A percentile compares a stretch with the other conserved stretches of the same genome.
These are phyloP conservation scores for Apis florea DNA, from an alignment of 1,140 invertebrate genomes.

Conservation along the genomic window DNA sequence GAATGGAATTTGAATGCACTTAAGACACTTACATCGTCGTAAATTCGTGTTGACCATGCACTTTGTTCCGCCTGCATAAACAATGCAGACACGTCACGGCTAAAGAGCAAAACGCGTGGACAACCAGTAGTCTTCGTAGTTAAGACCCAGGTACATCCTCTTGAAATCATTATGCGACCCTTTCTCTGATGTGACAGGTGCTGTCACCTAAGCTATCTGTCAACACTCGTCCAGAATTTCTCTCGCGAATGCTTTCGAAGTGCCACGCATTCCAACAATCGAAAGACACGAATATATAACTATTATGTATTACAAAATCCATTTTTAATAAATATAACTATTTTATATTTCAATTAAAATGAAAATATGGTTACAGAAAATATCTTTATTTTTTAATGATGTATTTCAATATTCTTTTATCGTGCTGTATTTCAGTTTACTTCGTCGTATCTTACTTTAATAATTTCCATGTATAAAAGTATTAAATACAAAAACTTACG, in stretches of 20 bases:
- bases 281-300: not conserved
- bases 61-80: slow-evolving; percentile 63
- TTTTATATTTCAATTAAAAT: too few species aligned
- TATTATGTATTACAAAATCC: too few species aligned
- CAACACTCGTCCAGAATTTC: slow-evolving; percentile 47
- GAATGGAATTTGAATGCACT: slow-evolving; percentile 57
- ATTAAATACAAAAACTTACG: too few species aligned
- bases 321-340: too few species aligned
- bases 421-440: too few species aligned
- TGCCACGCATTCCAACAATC: slow-evolving; percentile 7
- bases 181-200: slow-evolving; percentile 31
- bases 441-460: too few species aligned
- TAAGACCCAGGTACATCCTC: slow-evolving; percentile 16
- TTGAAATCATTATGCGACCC: slow-evolving; percentile 51
- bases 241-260: slow-evolving; percentile 2
- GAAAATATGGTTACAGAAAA: too few species aligned
- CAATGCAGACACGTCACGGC: slow-evolving; percentile 38
- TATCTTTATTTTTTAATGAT: too few species aligned
- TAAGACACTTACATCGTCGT: slow-evolving; percentile 46
- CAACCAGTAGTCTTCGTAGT: slow-evolving; percentile 27
- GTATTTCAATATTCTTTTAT: too few species aligned
- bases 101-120: slow-evolving; percentile 36
- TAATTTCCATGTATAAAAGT: too few species aligned
- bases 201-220: slow-evolving; percentile 54
- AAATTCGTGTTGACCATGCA: slow-evolving; percentile 59